These are phyloP conservation scores for Panzeria rudis DNA, from an alignment of 2,888 invertebrate species.

Conservation along the genomic window DNA sequence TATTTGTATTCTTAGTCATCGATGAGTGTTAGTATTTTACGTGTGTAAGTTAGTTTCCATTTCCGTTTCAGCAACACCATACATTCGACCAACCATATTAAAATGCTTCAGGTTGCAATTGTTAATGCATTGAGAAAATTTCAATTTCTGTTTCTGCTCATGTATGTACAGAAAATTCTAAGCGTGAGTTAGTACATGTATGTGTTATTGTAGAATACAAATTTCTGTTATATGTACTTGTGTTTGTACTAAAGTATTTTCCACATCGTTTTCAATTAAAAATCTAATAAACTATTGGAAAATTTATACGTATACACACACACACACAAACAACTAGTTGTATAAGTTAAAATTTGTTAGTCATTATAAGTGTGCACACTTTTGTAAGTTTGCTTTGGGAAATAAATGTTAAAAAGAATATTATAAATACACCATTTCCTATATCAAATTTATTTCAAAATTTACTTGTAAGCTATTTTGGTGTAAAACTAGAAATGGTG, in stretches of 20 bases:
- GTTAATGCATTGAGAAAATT: constrained; percentile 59
- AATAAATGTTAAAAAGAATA: constrained; percentile 19
- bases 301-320: constrained; percentile 49
- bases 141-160: constrained; percentile 2
- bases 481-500: constrained; percentile 38
- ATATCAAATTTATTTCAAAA: not conserved
- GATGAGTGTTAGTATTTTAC: constrained; percentile 31
- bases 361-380: constrained; percentile 49
- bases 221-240: constrained; percentile 54
- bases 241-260: constrained; percentile 65
- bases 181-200: not conserved
- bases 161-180: not conserved
- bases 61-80: constrained; percentile 60
- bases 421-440: constrained; percentile 41
- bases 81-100: constrained; percentile 41
- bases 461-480: not conserved
- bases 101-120: constrained; percentile 64
- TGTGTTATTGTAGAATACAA: constrained; percentile 29
- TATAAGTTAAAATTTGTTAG: constrained; percentile 49
- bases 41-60: constrained; percentile 40
- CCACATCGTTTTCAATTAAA: constrained; percentile 74
- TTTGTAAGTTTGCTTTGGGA: constrained; percentile 48
- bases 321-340: not conserved
- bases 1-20: constrained; percentile 60
- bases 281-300: constrained; percentile 73